A percentile compares a stretch with the other conserved stretches of the same genome.
phyloP scores from a whole-genome alignment of 1,140 invertebrate genomes.

The Eubasilissa regina region DNA sequence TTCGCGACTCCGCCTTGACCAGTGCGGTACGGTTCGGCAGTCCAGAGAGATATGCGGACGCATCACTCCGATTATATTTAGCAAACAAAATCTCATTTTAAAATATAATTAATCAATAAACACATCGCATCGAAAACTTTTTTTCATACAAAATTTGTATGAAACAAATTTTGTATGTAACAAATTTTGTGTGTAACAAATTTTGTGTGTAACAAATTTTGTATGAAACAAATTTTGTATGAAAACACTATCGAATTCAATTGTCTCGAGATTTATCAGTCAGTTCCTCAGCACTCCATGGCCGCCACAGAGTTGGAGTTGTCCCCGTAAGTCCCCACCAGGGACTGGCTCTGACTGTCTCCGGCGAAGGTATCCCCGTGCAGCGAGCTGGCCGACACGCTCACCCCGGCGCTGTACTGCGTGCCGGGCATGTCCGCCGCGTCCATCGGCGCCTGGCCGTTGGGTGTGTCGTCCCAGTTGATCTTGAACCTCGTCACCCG shows the following conservation, averaged over 20 bases:
- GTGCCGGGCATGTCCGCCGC: slow-evolving; percentile 58
- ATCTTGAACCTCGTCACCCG: slow-evolving; percentile 98
- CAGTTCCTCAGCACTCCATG: slow-evolving; percentile 68
- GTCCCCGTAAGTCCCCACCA: slow-evolving; percentile 67
- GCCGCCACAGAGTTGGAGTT: slow-evolving; percentile 71
- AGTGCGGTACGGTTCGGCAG: no score
- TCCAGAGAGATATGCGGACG: no score
- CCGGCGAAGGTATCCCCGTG: slow-evolving; percentile 59
- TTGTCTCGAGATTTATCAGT: no score
- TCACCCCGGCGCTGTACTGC: background rate
- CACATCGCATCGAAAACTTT: background rate
- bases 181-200: no score
- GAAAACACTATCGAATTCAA: no score
- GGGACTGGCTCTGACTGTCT: slow-evolving; percentile 64
- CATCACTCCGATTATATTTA: no score
- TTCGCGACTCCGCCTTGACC: no score
- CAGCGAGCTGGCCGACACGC: slow-evolving; percentile 9
- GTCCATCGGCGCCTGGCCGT: slow-evolving; percentile 62
- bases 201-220: no score
- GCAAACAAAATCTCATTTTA: background rate
- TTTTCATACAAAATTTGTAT: no score
- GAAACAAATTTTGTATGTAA: no score
- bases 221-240: no score
- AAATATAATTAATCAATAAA: background rate
- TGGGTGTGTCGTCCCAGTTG: slow-evolving; percentile 91